phyloP scores from a whole-genome alignment of 2,888 invertebrate species.

The Gymnoscelis rufifasciata region DNA sequence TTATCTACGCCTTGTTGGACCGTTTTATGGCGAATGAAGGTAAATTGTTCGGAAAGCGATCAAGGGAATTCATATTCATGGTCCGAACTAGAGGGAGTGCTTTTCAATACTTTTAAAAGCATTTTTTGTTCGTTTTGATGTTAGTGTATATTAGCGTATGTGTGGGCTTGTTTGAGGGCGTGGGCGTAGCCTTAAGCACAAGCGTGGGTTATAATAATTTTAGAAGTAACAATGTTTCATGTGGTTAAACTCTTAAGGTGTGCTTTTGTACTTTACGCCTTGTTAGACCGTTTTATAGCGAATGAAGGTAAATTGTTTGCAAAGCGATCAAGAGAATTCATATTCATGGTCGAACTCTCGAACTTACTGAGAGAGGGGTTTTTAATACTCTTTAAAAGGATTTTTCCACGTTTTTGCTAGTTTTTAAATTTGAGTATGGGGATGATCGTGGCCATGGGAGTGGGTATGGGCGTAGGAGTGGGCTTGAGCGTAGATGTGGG shows the following conservation, averaged over 20 bases:
- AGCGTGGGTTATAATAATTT: no score
- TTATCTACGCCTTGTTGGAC: slow-evolving; percentile 59
- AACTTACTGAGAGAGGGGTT: slow-evolving; percentile 28
- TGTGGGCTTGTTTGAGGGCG: no score
- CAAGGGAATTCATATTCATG: slow-evolving; percentile 58
- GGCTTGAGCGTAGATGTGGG: no score
- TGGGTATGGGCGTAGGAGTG: no score
- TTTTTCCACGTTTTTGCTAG: neutral
- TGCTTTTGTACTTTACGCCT: slow-evolving; percentile 60
- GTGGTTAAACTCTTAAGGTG: no score
- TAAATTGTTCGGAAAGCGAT: slow-evolving; percentile 57
- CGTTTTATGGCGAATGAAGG: slow-evolving; percentile 66
- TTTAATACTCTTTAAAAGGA: neutral
- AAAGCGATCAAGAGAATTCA: slow-evolving; percentile 51
- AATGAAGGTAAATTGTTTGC: slow-evolving; percentile 62
- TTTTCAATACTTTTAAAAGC: neutral
- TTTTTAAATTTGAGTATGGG: no score
- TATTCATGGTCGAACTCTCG: slow-evolving; percentile 65
- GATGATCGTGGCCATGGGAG: no score
- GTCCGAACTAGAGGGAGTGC: slow-evolving; percentile 39
- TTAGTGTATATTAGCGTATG: no score
- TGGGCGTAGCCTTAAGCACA: no score
- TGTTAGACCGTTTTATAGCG: slow-evolving; percentile 63
- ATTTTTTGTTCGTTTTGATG: neutral
- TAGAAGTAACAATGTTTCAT: no score